Evolutionary conservation across 2,888 invertebrate species (phyloP), one percentile per base, ranked within the genome.

Genomic region (Rotaria macrura): DNA sequence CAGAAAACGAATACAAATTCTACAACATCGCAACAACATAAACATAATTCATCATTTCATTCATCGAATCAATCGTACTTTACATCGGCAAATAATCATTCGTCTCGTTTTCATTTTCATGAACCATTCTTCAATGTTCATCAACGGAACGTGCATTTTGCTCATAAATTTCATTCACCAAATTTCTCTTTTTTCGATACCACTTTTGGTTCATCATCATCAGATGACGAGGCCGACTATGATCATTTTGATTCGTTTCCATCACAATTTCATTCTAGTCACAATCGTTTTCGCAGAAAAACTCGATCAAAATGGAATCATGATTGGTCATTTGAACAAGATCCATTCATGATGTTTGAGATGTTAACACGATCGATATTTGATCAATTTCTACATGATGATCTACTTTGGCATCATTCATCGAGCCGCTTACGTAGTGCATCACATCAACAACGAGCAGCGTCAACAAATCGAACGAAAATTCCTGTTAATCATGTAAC

Each of bases 301-400:
- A 43, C 79, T 79, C 79, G 79, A 79, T 14, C 79, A 2, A 79
- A 79, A 79, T 79, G 79, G 79, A 43, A n/a, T 79, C 40, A 79
- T 79, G 9, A 25, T 79, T 38, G 79, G 25, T 23, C 43, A n/a
- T 43, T 79, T 20, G 65, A 65, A 14, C 10, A 6, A n/a, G 43
- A 79, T 79, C 79, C 79, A 79, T 79, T 79, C 43, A 9, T 23
- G 9, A 79, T 79, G 79, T 79, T 79, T 79, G 79, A 79, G n/a
- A 79, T 43, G n/a, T 43, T 79, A 79, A 79, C 79, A 43, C 40
- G n/a, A 43, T 40, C 79, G 2, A 43, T 79, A 79, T 79, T 79
- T 43, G 79, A 79, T 43, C 40, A 79, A n/a, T 79, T 79, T 43
- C 43, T 79, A 5, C 38, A 79, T 20, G 79, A 79, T 79, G 79